Evolutionary conservation across 2,797 vertebrate genomes (phyloP), one percentile per base, ranked within the genome.

Genomic region (Lepidocolaptes lacrymiger): DNA sequence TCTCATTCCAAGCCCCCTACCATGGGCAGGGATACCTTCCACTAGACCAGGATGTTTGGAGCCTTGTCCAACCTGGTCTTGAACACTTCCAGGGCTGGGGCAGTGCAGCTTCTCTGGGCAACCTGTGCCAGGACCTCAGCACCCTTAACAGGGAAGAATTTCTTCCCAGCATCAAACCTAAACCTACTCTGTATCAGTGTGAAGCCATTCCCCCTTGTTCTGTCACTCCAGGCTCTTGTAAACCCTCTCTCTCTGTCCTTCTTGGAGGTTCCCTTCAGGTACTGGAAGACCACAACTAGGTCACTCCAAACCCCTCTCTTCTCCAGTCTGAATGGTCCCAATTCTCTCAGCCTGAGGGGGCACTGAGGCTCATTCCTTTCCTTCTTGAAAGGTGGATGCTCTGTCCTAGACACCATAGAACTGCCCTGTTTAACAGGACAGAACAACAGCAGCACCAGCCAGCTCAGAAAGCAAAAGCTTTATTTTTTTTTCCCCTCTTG

Each of bases 401-500:
- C 58, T 58, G n/a, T 30, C 71, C 37, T 41, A 27, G 12, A 20
- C 10, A n/a, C 22, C 21, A 1, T 0, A 10, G 4, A 41, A 20
- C 28, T 7, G 0, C n/a, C 24, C 28, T 62, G 16, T 62, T 59
- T 61, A 68, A 68, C 43, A 52, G 71, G 73, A 43, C n/a, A 80
- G 62, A 85, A 68, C 28, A 39, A 12, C 58, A 89, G 54, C 67
- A 83, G 36, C 43, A 58, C 16, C 85, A 91, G 55, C 56, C 90
- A 55, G 72, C 95, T 87, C 69, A 58, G 59, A 61, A 87, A 93
- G 91, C 14, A 89, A 87, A 91, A 90, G 58, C 74, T 81, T 43
- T 74, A 61, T 58, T 66, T 43, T 73, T 73, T 62, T 26, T 26
- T 14, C 1, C 55, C 9, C 55, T 56, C 64, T 93, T 96, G 97